Evolutionary conservation across 2,797 vertebrate species (phyloP), one percentile per base, ranked within the genome.

Genomic region (Sebastes oblongus): DNA sequence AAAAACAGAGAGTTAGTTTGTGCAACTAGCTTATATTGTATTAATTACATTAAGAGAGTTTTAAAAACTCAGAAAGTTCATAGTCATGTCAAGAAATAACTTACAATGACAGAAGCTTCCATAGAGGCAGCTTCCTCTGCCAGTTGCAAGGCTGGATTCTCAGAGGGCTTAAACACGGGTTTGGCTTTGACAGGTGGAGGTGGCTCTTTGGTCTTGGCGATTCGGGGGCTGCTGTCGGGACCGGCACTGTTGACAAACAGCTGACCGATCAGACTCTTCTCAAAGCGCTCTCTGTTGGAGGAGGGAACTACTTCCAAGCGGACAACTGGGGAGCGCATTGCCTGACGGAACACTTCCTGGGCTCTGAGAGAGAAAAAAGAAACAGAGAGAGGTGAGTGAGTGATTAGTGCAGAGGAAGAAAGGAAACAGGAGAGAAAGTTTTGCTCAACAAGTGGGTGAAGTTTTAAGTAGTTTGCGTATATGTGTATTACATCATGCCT

Each of bases 321-420:
- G n/a, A 99, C 96, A 1, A 81, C 85, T 0, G 92, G 92, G 60
- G 95, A 96, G 55, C 94, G 97, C 98, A 99, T 98, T 3, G 98
- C 98, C 89, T 98, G 96, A 4, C 98, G 97, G 83, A 99, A 99
- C 54, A 97, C 91, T 75, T 99, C 98, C 89, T 99, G 98, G 67
- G 96, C 91, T 84, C 96, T 96, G 70, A 56, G 24, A 76, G 9
- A 20, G 13, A 20, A 0, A 52, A n/a, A n/a, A 5, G 8, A 52
- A 52, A 52, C 46, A 77, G 7, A 75, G 11, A 20, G 13, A 39
- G 8, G 13, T n/a, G 22, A 50, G 30, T 29, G 13, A 70, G 16
- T 52, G 42, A 18, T 12, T 18, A 25, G 8, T 55, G 25, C 9
- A 42, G 22, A 46, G 4, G n/a, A 16, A 20, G 2, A 70, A 10